These are phyloP conservation scores for Oligia fasciuncula DNA, from an alignment of 2,888 invertebrate genomes.

Conservation along the genomic window DNA sequence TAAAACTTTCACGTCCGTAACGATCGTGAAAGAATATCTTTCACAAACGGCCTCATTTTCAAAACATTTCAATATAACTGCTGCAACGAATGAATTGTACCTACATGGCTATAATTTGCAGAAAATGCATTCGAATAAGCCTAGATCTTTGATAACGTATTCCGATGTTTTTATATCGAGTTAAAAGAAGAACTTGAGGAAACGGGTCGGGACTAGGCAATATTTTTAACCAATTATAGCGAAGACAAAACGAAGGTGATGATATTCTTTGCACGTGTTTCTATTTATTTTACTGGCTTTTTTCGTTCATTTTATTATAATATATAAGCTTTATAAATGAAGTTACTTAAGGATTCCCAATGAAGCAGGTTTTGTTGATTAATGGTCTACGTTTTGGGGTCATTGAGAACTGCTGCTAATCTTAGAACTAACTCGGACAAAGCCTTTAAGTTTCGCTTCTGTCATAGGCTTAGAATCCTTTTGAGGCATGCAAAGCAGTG, in stretches of 20 bases:
- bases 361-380: constrained; percentile 26
- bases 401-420: constrained; percentile 31
- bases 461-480: constrained; percentile 30
- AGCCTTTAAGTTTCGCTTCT: constrained; percentile 29
- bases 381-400: constrained; percentile 22
- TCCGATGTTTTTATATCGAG: constrained; percentile 55
- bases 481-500: constrained; percentile 25
- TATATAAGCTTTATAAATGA: neutral
- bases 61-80: constrained; percentile 49
- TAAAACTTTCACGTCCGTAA: constrained; percentile 27
- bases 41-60: constrained; percentile 57
- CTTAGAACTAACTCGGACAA: constrained; percentile 37
- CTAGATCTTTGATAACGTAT: constrained; percentile 58
- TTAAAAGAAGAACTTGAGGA: constrained; percentile 41
- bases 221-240: constrained; percentile 53
- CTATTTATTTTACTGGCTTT: constrained; percentile 17
- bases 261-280: constrained; percentile 23
- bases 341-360: constrained; percentile 14
- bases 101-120: constrained; percentile 58
- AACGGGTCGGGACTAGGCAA: constrained; percentile 30
- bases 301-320: constrained; percentile 10
- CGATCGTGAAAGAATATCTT: constrained; percentile 48
- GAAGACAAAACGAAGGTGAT: constrained; percentile 27
- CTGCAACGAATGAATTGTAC: constrained; percentile 58
- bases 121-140: constrained; percentile 56